A percentile compares a stretch with the other conserved stretches of the same genome.
phyloP scores from a whole-genome alignment of 1,140 invertebrate genomes.

The Trachymyrmex septentrionalis region DNA sequence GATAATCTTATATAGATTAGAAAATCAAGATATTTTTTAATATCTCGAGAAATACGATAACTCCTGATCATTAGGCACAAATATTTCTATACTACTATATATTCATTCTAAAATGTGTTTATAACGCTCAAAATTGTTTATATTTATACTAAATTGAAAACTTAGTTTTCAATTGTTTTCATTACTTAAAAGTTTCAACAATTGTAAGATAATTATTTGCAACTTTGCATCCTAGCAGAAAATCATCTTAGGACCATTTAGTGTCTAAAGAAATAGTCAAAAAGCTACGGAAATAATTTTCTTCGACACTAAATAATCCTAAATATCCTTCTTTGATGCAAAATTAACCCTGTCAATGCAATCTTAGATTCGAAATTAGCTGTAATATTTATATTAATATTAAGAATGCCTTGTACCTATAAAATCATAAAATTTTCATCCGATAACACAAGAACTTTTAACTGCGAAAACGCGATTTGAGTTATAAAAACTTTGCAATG shows the following conservation, averaged over 20 bases:
- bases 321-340: constrained; percentile 4
- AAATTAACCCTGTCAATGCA: constrained; percentile 44
- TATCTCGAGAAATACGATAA: constrained; percentile 17
- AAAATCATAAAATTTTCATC: constrained; percentile 20
- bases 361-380: constrained; percentile 34
- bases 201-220: constrained; percentile 23
- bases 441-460: not conserved
- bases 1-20: constrained; percentile 6
- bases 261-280: constrained; percentile 2
- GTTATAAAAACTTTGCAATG: constrained; percentile 41
- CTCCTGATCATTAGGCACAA: constrained; percentile 47
- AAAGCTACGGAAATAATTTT: constrained; percentile 19
- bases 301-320: constrained; percentile 26
- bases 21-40: constrained; percentile 32
- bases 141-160: constrained; percentile 48
- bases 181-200: constrained; percentile 29
- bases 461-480: not conserved
- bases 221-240: constrained; percentile 22
- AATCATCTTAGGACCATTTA: constrained; percentile 19
- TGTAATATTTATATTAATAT: constrained; percentile 28
- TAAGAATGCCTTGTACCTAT: not conserved
- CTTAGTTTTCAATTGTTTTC: constrained; percentile 18
- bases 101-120: constrained; percentile 42
- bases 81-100: constrained; percentile 57
- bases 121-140: constrained; percentile 22